Base-by-base conservation (phyloP, 2,113 vertebrate genomes). In the Epinephelus lanceolatus region DNA sequence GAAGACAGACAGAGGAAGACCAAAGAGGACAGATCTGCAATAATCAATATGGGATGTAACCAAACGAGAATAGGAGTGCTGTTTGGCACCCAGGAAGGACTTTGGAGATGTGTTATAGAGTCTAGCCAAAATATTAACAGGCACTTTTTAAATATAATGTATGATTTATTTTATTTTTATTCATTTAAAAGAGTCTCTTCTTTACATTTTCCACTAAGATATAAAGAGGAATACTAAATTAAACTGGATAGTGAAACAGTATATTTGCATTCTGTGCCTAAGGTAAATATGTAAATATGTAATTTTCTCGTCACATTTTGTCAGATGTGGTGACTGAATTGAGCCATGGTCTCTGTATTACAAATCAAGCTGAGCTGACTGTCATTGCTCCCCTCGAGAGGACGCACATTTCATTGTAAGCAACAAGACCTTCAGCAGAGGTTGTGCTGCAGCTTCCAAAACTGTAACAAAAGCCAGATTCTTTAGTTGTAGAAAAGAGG, bases 371-470 rank as follows among this genome's bases (percentile, higher is more conserved):
- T 52, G 13, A 19, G 27, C 52, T 21, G 25, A n/a, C 21, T 57
- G 37, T 19, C 40, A 47, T 10, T 37, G 40, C 19, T 23, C 3
- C 57, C 15, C 6, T 3, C 10, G n/a, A 76, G 66, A 60, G 60
- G 15, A 27, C 25, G 52, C 27, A 13, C 25, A 53, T 23, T n/a
- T 47, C 40, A 14, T 14, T n/a, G 33, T 55, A 56, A 30, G 9
- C 23, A 61, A 27, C 37, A 18, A 23, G 30, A 76, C 25, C 37
- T 81, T 73, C 15, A 63, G 27, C 6, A 2, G 66, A 63, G 25
- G 15, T 55, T 78, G 25, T 23, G 21, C 19, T 33, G 7, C 42
- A 19, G 62, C 51, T 78, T 65, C 53, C 72, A 21, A 76, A 82
- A 12, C 27, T 6, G 62, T 11, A 52, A 19, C 13, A 55, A 56